Conservation (phyloP, 2,797 vertebrate species). For the Microcaecilia unicolor region DNA sequence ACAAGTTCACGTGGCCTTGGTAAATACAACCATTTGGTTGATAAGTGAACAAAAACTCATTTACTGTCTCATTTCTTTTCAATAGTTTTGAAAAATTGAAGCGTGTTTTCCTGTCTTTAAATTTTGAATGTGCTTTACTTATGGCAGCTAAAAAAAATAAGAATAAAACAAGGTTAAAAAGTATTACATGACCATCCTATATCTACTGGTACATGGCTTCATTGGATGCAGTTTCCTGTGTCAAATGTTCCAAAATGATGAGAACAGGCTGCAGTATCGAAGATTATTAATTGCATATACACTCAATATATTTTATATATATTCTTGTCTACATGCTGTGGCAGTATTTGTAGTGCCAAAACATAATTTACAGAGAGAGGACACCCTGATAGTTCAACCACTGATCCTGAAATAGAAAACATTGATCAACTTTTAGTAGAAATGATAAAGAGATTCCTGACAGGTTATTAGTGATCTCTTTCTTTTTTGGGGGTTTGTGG, state of each 20-base stretch:
- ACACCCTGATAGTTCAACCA: too few relatives aligned
- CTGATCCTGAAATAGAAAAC: conserved; percentile 7
- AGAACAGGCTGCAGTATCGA: conserved; percentile 24
- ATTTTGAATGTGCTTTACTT: too few relatives aligned
- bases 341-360: conserved; percentile 24
- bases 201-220: conserved; percentile 34
- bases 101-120: too few relatives aligned
- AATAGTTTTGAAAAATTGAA: too few relatives aligned
- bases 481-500: conserved; percentile 1
- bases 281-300: conserved; percentile 14
- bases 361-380: conserved; percentile 26
- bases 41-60: too few relatives aligned
- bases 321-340: conserved; percentile 24
- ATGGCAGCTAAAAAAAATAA: conserved; percentile 7
- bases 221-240: conserved; percentile 71
- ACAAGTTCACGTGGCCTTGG: too few relatives aligned
- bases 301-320: conserved; percentile 29
- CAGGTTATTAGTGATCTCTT: background rate
- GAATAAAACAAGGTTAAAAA: conserved; percentile 24
- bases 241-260: conserved; percentile 29
- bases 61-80: too few relatives aligned
- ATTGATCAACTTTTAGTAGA: conserved; percentile 1
- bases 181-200: conserved; percentile 22
- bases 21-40: too few relatives aligned
- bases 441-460: conserved; percentile 2